Percentiles rank a stretch among this genome's conserved stretches.
Conservation (phyloP, 2,888 invertebrate genomes). For the Netelia virgata region DNA sequence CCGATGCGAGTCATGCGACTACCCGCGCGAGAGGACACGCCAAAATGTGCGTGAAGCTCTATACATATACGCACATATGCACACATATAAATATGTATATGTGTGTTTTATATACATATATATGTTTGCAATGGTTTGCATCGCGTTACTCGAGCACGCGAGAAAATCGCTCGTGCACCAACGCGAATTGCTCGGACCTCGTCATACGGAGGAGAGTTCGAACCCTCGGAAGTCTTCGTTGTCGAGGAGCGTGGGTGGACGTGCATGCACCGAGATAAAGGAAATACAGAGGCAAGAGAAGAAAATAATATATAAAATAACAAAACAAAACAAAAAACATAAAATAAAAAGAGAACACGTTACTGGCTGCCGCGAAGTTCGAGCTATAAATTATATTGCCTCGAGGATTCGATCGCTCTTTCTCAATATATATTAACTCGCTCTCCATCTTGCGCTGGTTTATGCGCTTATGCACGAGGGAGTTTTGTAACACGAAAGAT, state of each 20-base stretch:
- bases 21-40: slow-evolving; percentile 31
- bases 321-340: no score
- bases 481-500: no score
- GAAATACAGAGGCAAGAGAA: slow-evolving; percentile 62
- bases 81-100: not conserved
- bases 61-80: not conserved
- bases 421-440: slow-evolving; percentile 42
- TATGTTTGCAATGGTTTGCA: not conserved
- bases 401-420: slow-evolving; percentile 60
- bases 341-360: slow-evolving; percentile 35
- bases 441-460: not conserved
- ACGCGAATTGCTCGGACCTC: slow-evolving; percentile 27
- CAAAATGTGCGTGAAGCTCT: slow-evolving; percentile 16
- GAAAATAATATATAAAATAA: not conserved
- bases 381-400: slow-evolving; percentile 65
- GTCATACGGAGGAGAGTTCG: slow-evolving; percentile 39
- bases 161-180: slow-evolving; percentile 48
- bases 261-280: slow-evolving; percentile 60
- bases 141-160: slow-evolving; percentile 40
- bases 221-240: slow-evolving; percentile 7
- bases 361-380: slow-evolving; percentile 23
- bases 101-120: no score
- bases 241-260: slow-evolving; percentile 63
- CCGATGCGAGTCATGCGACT: slow-evolving; percentile 15
- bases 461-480: no score